phyloP scores from a whole-genome alignment of 2,113 vertebrate species.

The Pungitius pungitius region DNA sequence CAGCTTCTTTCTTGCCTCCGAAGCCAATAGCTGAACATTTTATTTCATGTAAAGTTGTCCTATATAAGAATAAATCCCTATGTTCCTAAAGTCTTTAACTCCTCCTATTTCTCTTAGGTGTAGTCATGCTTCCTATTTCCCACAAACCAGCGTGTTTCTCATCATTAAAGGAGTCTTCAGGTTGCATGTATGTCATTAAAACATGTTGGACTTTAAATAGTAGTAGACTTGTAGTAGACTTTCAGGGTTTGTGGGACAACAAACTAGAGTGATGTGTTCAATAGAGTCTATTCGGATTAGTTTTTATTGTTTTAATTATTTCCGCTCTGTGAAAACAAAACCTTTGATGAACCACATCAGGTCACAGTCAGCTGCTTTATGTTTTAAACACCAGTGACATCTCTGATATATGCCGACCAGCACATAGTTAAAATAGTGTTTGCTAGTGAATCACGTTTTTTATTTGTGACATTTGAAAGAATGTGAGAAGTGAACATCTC shows the following conservation, averaged over 20 bases:
- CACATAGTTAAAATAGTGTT: not conserved
- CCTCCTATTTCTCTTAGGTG: not conserved
- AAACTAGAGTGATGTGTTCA: not conserved
- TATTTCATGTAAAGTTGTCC: not conserved
- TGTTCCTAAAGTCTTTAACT: not conserved
- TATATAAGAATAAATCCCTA: not conserved
- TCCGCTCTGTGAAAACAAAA: conserved; percentile 6
- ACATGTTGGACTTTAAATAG: not conserved
- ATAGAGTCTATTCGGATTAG: not conserved
- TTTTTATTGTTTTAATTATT: conserved; percentile 34
- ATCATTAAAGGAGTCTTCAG: not conserved
- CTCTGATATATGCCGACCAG: not conserved
- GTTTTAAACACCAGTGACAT: not conserved
- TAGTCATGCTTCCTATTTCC: conserved; percentile 37
- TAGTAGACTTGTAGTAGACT: not conserved
- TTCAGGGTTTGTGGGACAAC: not conserved
- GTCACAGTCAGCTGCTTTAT: not conserved
- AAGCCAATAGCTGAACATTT: not conserved
- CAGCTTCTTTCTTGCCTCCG: not conserved
- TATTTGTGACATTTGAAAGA: not conserved
- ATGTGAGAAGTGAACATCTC: not conserved
- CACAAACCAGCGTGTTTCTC: conserved; percentile 17
- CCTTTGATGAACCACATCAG: conserved; percentile 7
- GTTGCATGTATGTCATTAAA: not conserved
- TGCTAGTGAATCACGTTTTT: not conserved